phyloP scores from a whole-genome alignment of 2,888 invertebrate genomes.

The Neria commutata region DNA sequence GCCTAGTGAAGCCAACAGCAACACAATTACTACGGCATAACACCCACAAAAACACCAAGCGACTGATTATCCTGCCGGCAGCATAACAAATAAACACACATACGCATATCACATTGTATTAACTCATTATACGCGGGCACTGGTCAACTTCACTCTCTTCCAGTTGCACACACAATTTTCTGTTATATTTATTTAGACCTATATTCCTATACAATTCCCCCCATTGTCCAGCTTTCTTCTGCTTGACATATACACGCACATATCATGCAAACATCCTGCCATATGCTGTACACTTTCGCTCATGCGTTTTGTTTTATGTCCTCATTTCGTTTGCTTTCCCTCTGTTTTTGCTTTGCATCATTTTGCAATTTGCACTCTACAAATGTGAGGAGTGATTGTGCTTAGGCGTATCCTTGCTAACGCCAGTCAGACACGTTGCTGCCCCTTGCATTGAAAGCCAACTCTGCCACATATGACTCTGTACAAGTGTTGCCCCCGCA shows the following conservation, averaged over 20 bases:
- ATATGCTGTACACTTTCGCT: too few species aligned
- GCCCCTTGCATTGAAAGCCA: too few species aligned
- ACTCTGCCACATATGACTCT: too few species aligned
- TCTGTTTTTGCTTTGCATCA: conserved; percentile 35
- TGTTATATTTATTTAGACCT: too few species aligned
- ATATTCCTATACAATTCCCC: not conserved
- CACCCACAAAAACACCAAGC: conserved; percentile 3
- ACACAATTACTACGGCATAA: not conserved
- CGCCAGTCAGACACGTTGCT: too few species aligned
- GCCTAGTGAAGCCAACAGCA: not conserved
- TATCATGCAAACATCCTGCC: too few species aligned
- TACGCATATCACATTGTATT: conserved; percentile 49
- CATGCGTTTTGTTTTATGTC: too few species aligned
- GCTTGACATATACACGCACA: too few species aligned
- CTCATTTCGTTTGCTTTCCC: too few species aligned
- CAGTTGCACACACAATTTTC: not conserved
- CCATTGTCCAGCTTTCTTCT: not conserved
- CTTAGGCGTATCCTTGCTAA: not conserved
- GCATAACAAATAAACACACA: not conserved
- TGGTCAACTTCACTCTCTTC: not conserved
- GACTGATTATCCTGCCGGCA: not conserved
- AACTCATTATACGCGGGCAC: conserved; percentile 43
- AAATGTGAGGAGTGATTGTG: conserved; percentile 47
- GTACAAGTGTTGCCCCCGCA: conserved; percentile 27
- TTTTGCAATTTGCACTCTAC: conserved; percentile 56